These are phyloP conservation scores for Cyclura pinguis DNA, from an alignment of 2,797 vertebrate species.

Conservation along the genomic window DNA sequence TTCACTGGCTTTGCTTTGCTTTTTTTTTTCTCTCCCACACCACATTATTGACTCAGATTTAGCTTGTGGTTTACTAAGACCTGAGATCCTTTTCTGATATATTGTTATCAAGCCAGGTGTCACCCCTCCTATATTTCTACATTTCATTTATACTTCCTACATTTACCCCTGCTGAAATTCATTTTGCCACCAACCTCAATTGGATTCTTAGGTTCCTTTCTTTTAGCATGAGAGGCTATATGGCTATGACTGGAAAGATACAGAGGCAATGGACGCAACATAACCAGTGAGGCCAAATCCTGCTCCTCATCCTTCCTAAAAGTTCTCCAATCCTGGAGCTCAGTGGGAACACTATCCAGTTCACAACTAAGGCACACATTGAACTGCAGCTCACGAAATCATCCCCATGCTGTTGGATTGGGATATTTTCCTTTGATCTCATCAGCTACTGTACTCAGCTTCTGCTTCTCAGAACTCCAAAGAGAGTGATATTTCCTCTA, in stretches of 20 bases:
- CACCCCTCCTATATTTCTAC: too few species aligned
- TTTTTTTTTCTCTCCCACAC: too few species aligned
- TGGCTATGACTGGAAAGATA: not conserved
- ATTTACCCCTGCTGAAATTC: not conserved
- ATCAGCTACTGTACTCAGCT: constrained; percentile 18
- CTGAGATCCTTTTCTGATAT: too few species aligned
- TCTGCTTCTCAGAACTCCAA: constrained; percentile 27
- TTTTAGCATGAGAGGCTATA: not conserved
- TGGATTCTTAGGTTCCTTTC: not conserved
- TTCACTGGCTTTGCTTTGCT: too few species aligned
- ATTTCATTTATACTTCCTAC: too few species aligned
- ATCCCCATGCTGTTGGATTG: accelerated
- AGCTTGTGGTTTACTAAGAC: too few species aligned
- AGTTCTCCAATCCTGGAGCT: not conserved
- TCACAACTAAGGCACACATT: accelerated
- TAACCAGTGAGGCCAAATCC: accelerated
- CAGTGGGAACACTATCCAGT: accelerated
- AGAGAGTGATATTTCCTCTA: constrained; percentile 47
- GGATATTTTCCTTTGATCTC: constrained; percentile 9
- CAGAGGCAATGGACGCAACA: accelerated
- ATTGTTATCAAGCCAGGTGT: too few species aligned
- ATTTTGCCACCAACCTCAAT: not conserved
- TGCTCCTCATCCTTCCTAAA: accelerated
- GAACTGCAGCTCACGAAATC: not conserved
- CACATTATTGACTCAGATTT: too few species aligned